A percentile compares a stretch with the other conserved stretches of the same genome.
Conservation (phyloP, 2,797 vertebrate genomes). For the Kryptopterus vitreolus region DNA sequence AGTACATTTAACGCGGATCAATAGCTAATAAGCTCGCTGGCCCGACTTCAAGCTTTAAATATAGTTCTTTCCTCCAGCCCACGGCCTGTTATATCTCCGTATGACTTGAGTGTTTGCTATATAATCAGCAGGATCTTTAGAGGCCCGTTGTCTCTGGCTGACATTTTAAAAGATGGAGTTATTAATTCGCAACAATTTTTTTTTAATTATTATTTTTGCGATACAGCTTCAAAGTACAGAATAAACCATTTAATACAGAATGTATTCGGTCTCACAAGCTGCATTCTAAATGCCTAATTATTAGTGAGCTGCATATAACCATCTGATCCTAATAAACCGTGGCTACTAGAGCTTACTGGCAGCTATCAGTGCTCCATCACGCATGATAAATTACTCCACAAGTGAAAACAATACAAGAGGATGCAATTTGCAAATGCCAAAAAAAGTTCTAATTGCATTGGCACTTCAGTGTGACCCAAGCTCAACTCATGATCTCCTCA, state of each 20-base stretch:
- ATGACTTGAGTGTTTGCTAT: neutral
- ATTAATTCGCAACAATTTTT: neutral
- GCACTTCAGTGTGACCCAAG: slow-evolving; percentile 38
- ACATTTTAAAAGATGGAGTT: neutral
- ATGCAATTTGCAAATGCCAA: slow-evolving; percentile 54
- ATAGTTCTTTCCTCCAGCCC: neutral
- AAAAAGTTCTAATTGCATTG: slow-evolving; percentile 53
- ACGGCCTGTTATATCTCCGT: neutral
- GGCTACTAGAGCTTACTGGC: slow-evolving; percentile 1
- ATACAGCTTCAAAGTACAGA: neutral
- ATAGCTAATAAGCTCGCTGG: slow-evolving; percentile 11
- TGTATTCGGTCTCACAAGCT: neutral
- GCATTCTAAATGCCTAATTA: neutral
- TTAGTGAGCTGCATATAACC: no score
- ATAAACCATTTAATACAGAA: neutral
- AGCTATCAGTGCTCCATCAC: slow-evolving; percentile 39
- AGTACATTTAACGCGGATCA: slow-evolving; percentile 20
- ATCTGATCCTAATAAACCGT: no score
- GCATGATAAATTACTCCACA: slow-evolving; percentile 48
- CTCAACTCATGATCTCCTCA: slow-evolving; percentile 47
- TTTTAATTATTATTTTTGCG: neutral
- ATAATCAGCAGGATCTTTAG: neutral
- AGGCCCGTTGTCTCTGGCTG: neutral
- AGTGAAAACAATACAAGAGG: slow-evolving; percentile 34
- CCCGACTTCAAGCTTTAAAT: neutral